phyloP scores from a whole-genome alignment of 2,888 invertebrate species.

The Cryptus armator region DNA sequence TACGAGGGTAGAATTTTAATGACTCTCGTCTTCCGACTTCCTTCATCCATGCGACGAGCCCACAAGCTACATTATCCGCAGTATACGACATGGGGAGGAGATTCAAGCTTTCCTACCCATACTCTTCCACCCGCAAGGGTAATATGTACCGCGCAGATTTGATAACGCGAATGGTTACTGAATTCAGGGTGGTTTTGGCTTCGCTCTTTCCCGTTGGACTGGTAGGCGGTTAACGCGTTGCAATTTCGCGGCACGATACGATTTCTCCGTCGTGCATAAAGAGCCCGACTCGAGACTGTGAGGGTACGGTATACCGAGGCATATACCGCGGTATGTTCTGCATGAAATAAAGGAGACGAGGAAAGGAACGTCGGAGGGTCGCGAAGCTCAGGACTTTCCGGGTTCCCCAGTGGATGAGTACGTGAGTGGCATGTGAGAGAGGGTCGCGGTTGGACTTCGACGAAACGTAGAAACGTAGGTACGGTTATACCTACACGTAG shows the following conservation, averaged over 20 bases:
- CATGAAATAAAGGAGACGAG: conserved; percentile 53
- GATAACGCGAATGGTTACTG: conserved; percentile 84
- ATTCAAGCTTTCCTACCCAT: conserved; percentile 25
- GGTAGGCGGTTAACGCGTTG: conserved; percentile 79
- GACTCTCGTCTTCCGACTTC: conserved; percentile 67
- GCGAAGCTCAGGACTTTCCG: conserved; percentile 83
- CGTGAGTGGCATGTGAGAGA: conserved; percentile 84
- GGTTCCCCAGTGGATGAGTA: conserved; percentile 81
- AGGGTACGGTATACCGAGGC: conserved; percentile 32
- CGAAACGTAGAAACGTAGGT: conserved; percentile 67
- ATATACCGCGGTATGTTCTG: conserved; percentile 24
- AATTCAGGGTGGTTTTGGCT: conserved; percentile 75
- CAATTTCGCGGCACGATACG: conserved; percentile 79
- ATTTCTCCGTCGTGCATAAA: conserved; percentile 45
- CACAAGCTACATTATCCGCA: conserved; percentile 1
- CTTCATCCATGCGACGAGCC: conserved; percentile 62
- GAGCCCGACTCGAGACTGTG: conserved; percentile 64
- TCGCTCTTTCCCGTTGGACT: neutral
- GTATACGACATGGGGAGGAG: conserved; percentile 23
- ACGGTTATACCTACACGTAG: conserved; percentile 17
- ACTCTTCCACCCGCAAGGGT: conserved; percentile 47
- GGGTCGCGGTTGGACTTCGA: conserved; percentile 66
- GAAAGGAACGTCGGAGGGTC: conserved; percentile 51
- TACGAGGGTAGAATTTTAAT: conserved; percentile 79
- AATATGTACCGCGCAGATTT: conserved; percentile 81